These are phyloP conservation scores for Adelges cooleyi DNA, from an alignment of 1,140 invertebrate genomes.

Conservation along the genomic window DNA sequence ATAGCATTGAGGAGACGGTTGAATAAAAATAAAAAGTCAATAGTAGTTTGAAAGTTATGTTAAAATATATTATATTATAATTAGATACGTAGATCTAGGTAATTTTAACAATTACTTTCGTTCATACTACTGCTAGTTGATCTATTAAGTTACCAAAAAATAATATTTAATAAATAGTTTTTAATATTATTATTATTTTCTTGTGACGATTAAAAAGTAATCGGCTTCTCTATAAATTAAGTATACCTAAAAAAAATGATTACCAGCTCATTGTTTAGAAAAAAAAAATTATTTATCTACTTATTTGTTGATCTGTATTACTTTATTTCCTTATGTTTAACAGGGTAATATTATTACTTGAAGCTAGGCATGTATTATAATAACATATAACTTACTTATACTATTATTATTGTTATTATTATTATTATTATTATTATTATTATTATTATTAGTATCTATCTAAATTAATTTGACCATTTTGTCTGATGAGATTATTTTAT, in stretches of 20 bases:
- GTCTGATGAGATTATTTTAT: background rate
- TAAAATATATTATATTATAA: background rate
- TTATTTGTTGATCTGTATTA: background rate
- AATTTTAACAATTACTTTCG: background rate
- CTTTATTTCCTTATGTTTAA: slow-evolving; percentile 24
- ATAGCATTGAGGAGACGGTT: too few relatives aligned
- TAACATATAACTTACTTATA: too few relatives aligned
- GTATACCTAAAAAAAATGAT: background rate
- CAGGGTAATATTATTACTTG: slow-evolving; percentile 26
- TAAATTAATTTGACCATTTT: slow-evolving; percentile 16
- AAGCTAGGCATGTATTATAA: background rate
- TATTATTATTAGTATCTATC: slow-evolving; percentile 10
- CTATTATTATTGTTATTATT: too few relatives aligned
- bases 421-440: too few relatives aligned
- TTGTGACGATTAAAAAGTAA: background rate
- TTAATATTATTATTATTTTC: background rate
- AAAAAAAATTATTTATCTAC: background rate
- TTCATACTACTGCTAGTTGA: background rate
- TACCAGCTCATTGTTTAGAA: slow-evolving; percentile 10
- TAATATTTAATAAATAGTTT: too few relatives aligned
- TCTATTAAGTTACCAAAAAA: slow-evolving; percentile 6
- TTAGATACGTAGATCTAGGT: background rate
- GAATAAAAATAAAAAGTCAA: too few relatives aligned
- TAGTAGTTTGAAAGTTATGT: background rate
- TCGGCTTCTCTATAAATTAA: background rate